Percentiles rank a stretch among this genome's conserved stretches.
Evolutionary conservation across 2,113 vertebrate species (phyloP).

Genomic region (Barnardius zonarius): DNA sequence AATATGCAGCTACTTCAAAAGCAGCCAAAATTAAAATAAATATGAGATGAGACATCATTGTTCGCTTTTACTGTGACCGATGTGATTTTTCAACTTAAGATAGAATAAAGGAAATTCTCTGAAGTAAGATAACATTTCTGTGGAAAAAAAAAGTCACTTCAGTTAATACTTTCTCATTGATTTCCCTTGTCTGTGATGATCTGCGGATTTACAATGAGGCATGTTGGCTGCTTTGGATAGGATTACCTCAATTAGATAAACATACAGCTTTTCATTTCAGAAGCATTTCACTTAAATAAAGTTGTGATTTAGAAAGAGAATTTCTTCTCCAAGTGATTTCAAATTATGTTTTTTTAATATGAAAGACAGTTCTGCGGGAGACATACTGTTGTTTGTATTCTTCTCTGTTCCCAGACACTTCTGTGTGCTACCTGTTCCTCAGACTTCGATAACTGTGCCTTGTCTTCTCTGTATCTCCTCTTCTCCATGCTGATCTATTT

Average conservation of each 20-base stretch:
- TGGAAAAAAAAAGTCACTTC: neutral
- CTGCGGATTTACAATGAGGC: neutral
- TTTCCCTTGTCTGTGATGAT: neutral
- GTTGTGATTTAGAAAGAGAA: neutral
- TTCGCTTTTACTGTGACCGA: neutral
- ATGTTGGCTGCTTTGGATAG: neutral
- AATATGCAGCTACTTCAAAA: neutral
- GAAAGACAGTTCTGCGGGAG: neutral
- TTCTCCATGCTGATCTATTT: neutral
- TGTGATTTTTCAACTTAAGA: neutral
- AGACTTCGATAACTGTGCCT: fast-evolving
- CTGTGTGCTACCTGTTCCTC: neutral
- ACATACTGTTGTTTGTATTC: neutral
- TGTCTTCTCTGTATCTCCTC: neutral
- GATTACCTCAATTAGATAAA: neutral
- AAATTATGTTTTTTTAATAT: neutral
- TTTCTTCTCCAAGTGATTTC: neutral
- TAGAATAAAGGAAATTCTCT: neutral
- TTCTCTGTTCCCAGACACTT: neutral
- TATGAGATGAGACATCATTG: neutral
- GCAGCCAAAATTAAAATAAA: neutral
- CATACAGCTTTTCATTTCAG: neutral
- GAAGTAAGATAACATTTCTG: neutral
- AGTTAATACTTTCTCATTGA: neutral
- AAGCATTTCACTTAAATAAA: neutral